Conservation (phyloP, 2,797 vertebrate species). For the Tympanoctomys barrerae region DNA sequence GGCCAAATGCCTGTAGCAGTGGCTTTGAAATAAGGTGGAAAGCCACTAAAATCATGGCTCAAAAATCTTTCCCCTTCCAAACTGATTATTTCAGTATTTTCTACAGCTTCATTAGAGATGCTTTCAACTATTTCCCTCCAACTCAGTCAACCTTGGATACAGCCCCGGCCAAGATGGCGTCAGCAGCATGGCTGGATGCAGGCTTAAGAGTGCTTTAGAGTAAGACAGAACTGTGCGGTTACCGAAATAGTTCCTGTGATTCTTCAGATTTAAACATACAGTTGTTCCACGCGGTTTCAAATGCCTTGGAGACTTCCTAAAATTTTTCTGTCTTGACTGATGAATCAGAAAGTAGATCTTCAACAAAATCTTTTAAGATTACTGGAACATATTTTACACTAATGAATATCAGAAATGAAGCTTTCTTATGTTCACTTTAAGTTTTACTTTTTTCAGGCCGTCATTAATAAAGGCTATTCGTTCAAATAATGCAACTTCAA, state of each 20-base stretch:
- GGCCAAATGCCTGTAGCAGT: neutral
- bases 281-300: neutral
- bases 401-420: neutral
- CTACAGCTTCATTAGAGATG: slow-evolving; percentile 26
- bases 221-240: slow-evolving; percentile 57
- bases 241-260: slow-evolving; percentile 30
- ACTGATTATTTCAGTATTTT: neutral
- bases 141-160: slow-evolving; percentile 62
- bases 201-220: slow-evolving; percentile 62
- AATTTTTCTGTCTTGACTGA: neutral
- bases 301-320: neutral
- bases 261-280: slow-evolving; percentile 59
- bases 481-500: neutral
- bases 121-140: slow-evolving; percentile 43
- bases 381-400: neutral
- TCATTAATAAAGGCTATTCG: neutral
- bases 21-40: too few relatives aligned
- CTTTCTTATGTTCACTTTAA: neutral
- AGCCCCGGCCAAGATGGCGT: slow-evolving; percentile 11
- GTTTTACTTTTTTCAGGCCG: neutral
- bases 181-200: neutral
- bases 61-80: too few relatives aligned
- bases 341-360: neutral
- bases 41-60: neutral
- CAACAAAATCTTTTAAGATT: neutral